Conservation (phyloP, 2,888 invertebrate species). For the Trichopoda pennipes region DNA sequence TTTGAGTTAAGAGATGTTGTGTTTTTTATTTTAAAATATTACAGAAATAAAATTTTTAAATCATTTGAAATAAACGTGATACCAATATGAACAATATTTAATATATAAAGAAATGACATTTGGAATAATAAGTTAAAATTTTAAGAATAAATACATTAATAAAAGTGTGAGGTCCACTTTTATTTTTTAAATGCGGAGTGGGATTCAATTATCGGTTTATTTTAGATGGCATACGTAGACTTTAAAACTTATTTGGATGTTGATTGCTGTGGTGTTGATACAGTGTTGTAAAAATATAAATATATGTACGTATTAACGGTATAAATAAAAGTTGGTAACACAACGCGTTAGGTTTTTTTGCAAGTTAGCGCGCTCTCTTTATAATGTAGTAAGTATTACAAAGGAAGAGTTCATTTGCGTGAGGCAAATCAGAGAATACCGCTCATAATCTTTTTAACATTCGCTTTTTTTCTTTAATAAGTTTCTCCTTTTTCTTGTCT, state of each 20-base stretch:
- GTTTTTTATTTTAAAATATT: slow-evolving; percentile 26
- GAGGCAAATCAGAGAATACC: slow-evolving; percentile 60
- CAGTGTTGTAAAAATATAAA: slow-evolving; percentile 11
- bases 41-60: slow-evolving; percentile 5
- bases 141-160: slow-evolving; percentile 2
- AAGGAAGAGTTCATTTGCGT: slow-evolving; percentile 19
- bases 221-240: neutral
- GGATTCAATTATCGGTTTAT: neutral
- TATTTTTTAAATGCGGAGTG: slow-evolving; percentile 13
- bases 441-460: slow-evolving; percentile 92
- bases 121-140: neutral
- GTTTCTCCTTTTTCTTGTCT: slow-evolving; percentile 86
- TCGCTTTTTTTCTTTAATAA: slow-evolving; percentile 91
- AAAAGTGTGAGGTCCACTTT: neutral
- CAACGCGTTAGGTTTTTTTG: slow-evolving; percentile 60
- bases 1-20: slow-evolving; percentile 36
- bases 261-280: slow-evolving; percentile 1
- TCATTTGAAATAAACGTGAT: slow-evolving; percentile 24
- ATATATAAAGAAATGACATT: slow-evolving; percentile 4
- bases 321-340: slow-evolving; percentile 51
- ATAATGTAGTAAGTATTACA: slow-evolving; percentile 15
- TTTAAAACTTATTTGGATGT: slow-evolving; percentile 7
- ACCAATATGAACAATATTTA: slow-evolving; percentile 16
- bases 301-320: slow-evolving; percentile 26
- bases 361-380: slow-evolving; percentile 61